Evolutionary conservation across 1,140 invertebrate species (phyloP).

Genomic region (Galendromus occidentalis): DNA sequence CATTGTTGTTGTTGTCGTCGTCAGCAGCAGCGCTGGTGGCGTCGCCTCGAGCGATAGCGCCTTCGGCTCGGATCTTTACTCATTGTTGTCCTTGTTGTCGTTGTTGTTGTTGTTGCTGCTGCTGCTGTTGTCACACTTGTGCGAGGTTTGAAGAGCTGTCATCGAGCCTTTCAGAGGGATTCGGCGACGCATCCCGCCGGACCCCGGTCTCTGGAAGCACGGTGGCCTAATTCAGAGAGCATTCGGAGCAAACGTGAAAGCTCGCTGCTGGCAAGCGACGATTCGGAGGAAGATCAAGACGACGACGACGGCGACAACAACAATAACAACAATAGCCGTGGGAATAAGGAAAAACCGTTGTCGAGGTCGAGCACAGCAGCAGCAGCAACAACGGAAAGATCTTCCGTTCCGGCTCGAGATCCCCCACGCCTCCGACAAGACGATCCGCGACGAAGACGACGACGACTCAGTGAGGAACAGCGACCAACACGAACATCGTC

Average conservation of each 20-base stretch:
- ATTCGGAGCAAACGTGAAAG: too few species aligned
- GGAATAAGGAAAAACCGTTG: not conserved
- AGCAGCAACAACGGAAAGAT: not conserved
- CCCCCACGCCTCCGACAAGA: not conserved
- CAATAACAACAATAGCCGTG: not conserved
- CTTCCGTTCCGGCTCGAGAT: too few species aligned
- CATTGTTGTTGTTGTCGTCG: not conserved
- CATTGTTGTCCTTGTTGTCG: slow-evolving; percentile 9
- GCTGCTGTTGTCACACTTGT: not conserved
- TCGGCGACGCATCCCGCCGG: too few species aligned
- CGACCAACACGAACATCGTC: too few species aligned
- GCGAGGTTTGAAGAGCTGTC: too few species aligned
- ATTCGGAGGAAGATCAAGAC: not conserved
- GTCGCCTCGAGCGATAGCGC: not conserved
- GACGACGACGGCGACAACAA: not conserved
- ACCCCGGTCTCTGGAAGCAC: too few species aligned
- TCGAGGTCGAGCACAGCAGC: not conserved
- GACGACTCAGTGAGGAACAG: too few species aligned
- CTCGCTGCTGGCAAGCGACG: too few species aligned
- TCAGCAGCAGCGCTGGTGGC: not conserved
- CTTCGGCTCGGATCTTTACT: not conserved
- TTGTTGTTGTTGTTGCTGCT: slow-evolving; percentile 7
- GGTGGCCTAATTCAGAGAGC: too few species aligned
- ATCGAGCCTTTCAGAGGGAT: too few species aligned
- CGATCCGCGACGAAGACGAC: not conserved